Evolutionary conservation across 2,888 invertebrate species (phyloP).

Genomic region (Tolmerus cingulatus): DNA sequence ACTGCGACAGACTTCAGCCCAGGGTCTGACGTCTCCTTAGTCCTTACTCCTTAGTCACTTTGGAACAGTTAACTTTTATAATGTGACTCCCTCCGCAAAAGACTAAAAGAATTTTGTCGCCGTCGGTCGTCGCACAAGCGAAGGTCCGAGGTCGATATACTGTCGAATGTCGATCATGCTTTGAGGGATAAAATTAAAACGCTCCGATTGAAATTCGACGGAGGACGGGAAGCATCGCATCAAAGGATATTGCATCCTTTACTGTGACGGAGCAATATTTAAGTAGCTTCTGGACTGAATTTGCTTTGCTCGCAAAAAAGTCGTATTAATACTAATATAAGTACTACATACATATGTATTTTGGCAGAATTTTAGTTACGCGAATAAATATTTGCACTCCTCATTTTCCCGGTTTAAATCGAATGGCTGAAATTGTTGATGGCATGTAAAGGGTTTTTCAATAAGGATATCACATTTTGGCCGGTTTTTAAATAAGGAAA

Average conservation of each 20-base stretch:
- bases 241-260: neutral
- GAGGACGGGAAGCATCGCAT: neutral
- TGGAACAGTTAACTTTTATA: neutral
- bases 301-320: too few relatives aligned
- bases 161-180: neutral
- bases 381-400: too few relatives aligned
- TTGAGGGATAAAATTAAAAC: neutral
- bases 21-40: neutral
- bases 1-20: neutral
- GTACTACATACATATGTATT: too few relatives aligned
- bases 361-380: too few relatives aligned
- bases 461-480: too few relatives aligned
- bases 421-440: too few relatives aligned
- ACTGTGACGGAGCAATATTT: too few relatives aligned
- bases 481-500: too few relatives aligned
- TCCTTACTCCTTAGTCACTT: neutral
- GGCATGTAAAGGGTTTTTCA: too few relatives aligned
- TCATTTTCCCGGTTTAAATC: too few relatives aligned
- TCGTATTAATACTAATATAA: too few relatives aligned
- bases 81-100: neutral
- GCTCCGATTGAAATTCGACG: neutral
- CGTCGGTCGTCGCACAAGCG: neutral
- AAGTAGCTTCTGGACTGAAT: too few relatives aligned
- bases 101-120: neutral
- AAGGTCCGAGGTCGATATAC: neutral